Base-by-base conservation (phyloP, 2,888 invertebrate genomes). In the Adineta ricciae region DNA sequence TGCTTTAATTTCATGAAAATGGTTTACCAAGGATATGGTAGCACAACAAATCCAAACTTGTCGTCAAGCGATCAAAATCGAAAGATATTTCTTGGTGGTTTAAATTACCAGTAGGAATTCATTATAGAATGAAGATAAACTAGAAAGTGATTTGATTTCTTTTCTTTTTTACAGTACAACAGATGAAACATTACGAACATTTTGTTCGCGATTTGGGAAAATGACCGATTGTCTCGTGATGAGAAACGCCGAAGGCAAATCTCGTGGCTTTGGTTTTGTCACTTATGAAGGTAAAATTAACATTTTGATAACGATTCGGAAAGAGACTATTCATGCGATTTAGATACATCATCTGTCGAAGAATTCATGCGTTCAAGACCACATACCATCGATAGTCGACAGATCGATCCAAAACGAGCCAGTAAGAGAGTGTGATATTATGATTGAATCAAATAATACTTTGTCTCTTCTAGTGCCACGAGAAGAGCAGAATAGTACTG, bases 201-300 rank as follows among this genome's bases (percentile, higher is more conserved):
- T 41, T 36, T 36, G 38, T 36, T 78, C 21, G 24, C 73, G 96
- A 93, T 98, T 95, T 95, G 97, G 97, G 38, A 95, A 96, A 89
- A 95, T 90, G 27, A 87, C 88, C 11, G 89, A 89, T 86, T 88
- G 88, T 86, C 88, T 89, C 83, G 90, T 89, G n/a, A 89, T 89
- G 89, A 88, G 88, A 84, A 89, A 90, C 52, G 32, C 38, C 2
- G 73, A 78, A 41, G 41, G 41, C 3, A 78, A 78, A 78, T 41
- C 38, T 21, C 73, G 73, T n/a, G 73, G 73, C 11, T 78, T 78
- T 36, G 73, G 73, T 21, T 78, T 78, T 78, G 73, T 78, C 8
- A 78, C 73, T 11, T 78, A 78, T n/a, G 36, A 36, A 78, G 73
- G 73, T 78, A 32, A 64, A 1, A 14, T 32, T 32, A 73, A 5